Evolutionary conservation across 2,888 invertebrate genomes (phyloP), one percentile per base, ranked within the genome.

Genomic region (Drosophila algonquin): DNA sequence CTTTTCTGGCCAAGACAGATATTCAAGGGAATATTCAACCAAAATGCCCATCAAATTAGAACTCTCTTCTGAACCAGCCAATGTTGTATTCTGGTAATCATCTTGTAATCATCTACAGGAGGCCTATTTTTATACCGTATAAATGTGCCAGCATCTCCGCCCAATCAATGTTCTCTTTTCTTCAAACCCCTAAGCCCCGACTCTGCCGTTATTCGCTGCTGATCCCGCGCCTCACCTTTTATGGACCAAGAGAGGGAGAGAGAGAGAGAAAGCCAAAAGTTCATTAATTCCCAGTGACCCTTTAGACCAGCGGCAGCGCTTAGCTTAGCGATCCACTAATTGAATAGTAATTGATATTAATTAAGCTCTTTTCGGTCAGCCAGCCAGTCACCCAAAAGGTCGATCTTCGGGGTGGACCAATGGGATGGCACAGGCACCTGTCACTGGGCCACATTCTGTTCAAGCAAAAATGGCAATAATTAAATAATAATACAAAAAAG

Each of bases 291-390:
- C 27, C 14, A 16, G 53, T 71, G 84, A 82, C 67, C 89, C 83
- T 71, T 88, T 30, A 73, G 51, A 14, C 45, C 54, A 40, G 40
- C 40, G 40, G 40, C 14, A 14, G 16, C 51, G 57, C 32, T 67
- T 61, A 64, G 64, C 54, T 30, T 56, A 67, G 57, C 55, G 59
- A 58, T 57, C 72, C 72, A 84, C 79, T 84, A 82, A 89, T 82
- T 89, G 89, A 75, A 75, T 84, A 84, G 87, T 84, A 82, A 82
- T 82, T 89, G 82, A 81, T 81, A 89, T 89, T 82, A 82, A 89
- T 82, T 82, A 84, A 83, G 61, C 53, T 30, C 62, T 24, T 56
- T 56, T 24, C 46, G 27, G 67, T 52, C 18, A 27, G 14, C 18
- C 14, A 3, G 9, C 24, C 21, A 21, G 21, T 21, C 21, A 21